These are phyloP conservation scores for Yponomeuta sedellus DNA, from an alignment of 2,888 invertebrate genomes.

Conservation along the genomic window DNA sequence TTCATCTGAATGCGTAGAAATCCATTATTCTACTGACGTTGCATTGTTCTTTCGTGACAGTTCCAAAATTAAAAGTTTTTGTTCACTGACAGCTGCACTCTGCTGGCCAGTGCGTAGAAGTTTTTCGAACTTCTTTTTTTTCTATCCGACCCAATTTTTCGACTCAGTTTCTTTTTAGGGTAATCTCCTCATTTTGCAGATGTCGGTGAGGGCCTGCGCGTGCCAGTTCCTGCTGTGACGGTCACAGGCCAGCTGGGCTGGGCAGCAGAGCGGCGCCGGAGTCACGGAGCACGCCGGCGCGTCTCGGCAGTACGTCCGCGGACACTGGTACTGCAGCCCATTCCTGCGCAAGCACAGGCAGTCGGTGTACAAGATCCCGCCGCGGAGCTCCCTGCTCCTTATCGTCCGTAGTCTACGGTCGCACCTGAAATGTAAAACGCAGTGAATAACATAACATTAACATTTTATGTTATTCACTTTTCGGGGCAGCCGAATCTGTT, in stretches of 20 bases:
- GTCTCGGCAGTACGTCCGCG: constrained; percentile 65
- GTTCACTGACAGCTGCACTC: background rate
- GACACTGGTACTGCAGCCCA: constrained; percentile 75
- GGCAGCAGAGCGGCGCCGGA: constrained; percentile 53
- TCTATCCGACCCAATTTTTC: background rate
- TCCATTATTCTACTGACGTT: background rate
- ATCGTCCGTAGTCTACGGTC: constrained; percentile 7
- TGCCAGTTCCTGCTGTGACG: constrained; percentile 54
- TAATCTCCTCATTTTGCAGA: constrained; percentile 41
- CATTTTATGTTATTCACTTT: too few relatives aligned
- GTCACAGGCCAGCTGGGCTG: constrained; percentile 49
- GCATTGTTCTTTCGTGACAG: background rate
- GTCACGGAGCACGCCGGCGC: constrained; percentile 45
- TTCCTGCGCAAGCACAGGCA: constrained; percentile 75
- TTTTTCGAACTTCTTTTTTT: constrained; percentile 7
- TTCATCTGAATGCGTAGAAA: background rate
- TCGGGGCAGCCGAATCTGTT: too few relatives aligned
- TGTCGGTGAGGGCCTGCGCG: constrained; percentile 45
- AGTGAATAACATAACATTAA: background rate
- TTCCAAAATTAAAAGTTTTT: background rate
- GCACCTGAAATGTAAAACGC: background rate
- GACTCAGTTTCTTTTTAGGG: background rate
- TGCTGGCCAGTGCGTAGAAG: constrained; percentile 21
- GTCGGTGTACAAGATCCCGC: constrained; percentile 67
- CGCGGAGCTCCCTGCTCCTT: constrained; percentile 69